phyloP scores from a whole-genome alignment of 2,113 vertebrate species.

The Eleginops maclovinus region DNA sequence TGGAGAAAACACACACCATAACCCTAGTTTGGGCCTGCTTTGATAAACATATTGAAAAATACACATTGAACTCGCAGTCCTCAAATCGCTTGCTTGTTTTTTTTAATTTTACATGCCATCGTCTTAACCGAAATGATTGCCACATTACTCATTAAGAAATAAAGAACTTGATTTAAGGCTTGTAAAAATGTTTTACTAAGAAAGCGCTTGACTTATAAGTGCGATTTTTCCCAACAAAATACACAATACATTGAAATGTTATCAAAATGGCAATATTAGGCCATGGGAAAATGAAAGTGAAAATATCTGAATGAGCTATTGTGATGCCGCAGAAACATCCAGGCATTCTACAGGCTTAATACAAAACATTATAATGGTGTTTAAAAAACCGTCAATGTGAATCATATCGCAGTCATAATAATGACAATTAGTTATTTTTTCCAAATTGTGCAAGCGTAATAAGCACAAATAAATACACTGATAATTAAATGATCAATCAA shows the following conservation, averaged over 20 bases:
- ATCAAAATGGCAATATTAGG: no score
- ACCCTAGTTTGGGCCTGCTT: not conserved
- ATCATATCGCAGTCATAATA: no score
- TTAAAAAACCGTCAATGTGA: no score
- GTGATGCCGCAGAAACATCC: no score
- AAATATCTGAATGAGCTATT: no score
- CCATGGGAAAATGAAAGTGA: no score
- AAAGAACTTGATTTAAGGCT: conserved; percentile 5
- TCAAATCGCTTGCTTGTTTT: no score
- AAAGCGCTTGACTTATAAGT: not conserved
- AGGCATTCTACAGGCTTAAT: no score
- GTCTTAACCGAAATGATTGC: conserved; percentile 2
- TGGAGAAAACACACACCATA: not conserved
- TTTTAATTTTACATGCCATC: no score
- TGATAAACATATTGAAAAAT: conserved; percentile 24
- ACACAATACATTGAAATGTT: not conserved
- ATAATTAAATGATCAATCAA: conserved; percentile 16
- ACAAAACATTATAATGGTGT: no score
- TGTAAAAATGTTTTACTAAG: not conserved
- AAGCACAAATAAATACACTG: not conserved
- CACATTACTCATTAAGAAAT: not conserved
- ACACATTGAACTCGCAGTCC: not conserved
- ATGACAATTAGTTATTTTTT: no score
- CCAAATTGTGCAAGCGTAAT: not conserved
- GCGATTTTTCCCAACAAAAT: not conserved